Base-by-base conservation (phyloP, 2,113 vertebrate species). In the Embiotoca jacksoni region DNA sequence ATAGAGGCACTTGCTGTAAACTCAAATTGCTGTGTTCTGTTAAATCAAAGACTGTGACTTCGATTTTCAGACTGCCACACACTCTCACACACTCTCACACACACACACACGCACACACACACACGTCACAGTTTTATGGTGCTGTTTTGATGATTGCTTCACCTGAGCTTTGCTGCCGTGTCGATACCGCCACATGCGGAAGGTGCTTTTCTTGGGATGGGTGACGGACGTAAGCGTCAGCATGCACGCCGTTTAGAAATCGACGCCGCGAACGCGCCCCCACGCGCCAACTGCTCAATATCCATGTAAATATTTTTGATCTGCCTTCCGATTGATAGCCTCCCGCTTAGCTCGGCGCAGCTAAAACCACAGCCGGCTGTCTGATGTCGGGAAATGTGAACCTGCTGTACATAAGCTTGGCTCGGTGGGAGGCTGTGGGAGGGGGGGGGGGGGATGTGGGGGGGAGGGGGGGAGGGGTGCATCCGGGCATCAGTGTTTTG, bases 331-430 rank as follows among this genome's bases (percentile, higher is more conserved):
- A 59, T 52, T 16, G 53, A 62, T 63, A 11, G 59, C 65, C 66
- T 1, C 55, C 16, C 53, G n/a, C 15, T 77, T 55, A 35, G 61
- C 55, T 71, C 32, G 14, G 62, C 16, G 3, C 9, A 15, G 67
- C 63, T 44, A 60, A 11, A 31, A 46, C 31, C 69, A 46, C 31
- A 79, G 67, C 47, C 32, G 72, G 50, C 67, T 44, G 59, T 70
- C 66, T 60, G 67, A 71, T 72, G 84, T 72, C 64, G 67, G 59
- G 76, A 84, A 90, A 91, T 87, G 92, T 91, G 91, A 92, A 92
- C 77, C 56, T 85, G 72, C 71, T 90, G 75, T 88, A 85, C 71
- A 85, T 89, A 77, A 23, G 86, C 84, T 83, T 84, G 65, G 83
- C 41, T 47, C 59, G 41, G 47, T 11, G 23, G 60, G 37, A 16